Conservation (phyloP, 2,797 vertebrate species). For the Selene dorsalis region DNA sequence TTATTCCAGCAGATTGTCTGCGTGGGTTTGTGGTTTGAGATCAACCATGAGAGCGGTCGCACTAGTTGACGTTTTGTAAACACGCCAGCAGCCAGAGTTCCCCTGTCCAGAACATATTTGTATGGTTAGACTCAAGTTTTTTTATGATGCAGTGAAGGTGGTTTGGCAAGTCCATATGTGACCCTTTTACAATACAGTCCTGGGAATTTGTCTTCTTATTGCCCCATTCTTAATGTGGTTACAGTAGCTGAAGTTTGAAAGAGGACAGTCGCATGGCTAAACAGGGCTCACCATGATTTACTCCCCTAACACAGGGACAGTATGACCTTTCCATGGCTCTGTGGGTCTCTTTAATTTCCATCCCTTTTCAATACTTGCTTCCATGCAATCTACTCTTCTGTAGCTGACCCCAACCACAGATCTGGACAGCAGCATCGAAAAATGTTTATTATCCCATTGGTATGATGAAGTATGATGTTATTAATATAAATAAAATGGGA, state of each 20-base stretch:
- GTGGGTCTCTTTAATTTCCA: conserved; percentile 18
- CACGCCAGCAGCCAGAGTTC: conserved; percentile 63
- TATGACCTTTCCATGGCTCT: conserved; percentile 2
- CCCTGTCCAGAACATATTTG: conserved; percentile 64
- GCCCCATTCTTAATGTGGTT: conserved; percentile 45
- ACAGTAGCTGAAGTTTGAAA: conserved; percentile 48
- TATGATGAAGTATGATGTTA: conserved; percentile 18
- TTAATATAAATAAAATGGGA: conserved; percentile 9
- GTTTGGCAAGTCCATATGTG: conserved; percentile 65
- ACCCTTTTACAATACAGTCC: conserved; percentile 58
- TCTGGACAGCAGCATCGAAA: neutral
- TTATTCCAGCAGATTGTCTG: conserved; percentile 49
- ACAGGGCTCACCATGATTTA: conserved; percentile 2
- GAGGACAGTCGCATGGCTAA: conserved; percentile 29
- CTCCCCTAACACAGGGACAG: conserved; percentile 3
- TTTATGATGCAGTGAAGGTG: conserved; percentile 72
- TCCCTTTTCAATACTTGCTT: conserved; percentile 11
- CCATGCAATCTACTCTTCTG: neutral
- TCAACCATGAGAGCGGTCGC: conserved; percentile 63
- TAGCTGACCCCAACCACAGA: neutral
- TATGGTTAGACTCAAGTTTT: conserved; percentile 62
- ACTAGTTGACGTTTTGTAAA: conserved; percentile 44
- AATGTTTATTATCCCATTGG: conserved; percentile 8
- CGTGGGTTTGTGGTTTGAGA: conserved; percentile 62
- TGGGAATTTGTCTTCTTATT: conserved; percentile 42